Evolutionary conservation across 2,797 vertebrate species (phyloP), one percentile per base, ranked within the genome.

Genomic region (Sylvia borin): DNA sequence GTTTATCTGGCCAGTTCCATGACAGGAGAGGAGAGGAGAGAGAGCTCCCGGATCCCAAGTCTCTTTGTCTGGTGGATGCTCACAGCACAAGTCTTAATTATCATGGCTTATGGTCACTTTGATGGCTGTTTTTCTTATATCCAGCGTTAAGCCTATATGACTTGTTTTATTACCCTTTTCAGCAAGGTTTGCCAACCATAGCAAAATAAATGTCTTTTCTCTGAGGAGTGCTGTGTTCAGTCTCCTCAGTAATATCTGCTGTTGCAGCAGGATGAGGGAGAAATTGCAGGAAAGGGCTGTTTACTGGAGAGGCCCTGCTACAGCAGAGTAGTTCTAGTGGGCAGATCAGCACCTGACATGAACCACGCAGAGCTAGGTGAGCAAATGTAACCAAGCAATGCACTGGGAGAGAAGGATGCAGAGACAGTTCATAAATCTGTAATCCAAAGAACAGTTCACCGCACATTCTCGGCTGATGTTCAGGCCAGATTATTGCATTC

Each of bases 341-440:
- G 68, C 61, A 72, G 47, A 48, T 25, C 47, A 68, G 40, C 61
- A 71, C n/a, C 22, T 85, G 91, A 55, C 36, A 47, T 45, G 62
- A 78, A 68, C 47, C 22, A 27, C 0, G 0, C 7, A 55, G 51
- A 94, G n/a, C 16, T 27, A 32, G 34, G 34, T 78, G 87, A 84
- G 48, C 40, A 45, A 84, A 88, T 85, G 42, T 27, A 85, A 78
- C n/a, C 27, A 58, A 85, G 40, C 43, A 88, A 6, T 62, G 47
- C 32, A 19, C 66, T 82, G 20, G 54, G 54, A 16, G 9, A 42
- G 57, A 12, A 95, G 34, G 58, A 27, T 94, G 74, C 34, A 76
- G 60, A 68, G 48, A 47, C 71, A 79, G 60, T 79, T 91, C 48
- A 79, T 88, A 92, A 95, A 88, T 79, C 48, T 75, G 76, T 48